phyloP scores from a whole-genome alignment of 2,888 invertebrate genomes.

The Drosophila anomalata region DNA sequence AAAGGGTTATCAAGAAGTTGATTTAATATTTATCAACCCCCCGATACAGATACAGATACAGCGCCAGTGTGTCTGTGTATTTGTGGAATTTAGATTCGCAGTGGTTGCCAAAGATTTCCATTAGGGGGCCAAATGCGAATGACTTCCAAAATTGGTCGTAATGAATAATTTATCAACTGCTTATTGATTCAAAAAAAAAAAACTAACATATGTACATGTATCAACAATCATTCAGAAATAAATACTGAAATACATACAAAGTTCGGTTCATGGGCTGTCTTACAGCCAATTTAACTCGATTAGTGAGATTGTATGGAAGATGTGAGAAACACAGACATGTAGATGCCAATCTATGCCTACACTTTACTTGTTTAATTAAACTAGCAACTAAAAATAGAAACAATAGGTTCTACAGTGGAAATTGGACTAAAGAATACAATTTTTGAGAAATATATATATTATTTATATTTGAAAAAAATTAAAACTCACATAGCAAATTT shows the following conservation, averaged over 20 bases:
- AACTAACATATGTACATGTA: constrained; percentile 21
- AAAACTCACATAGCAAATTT: no score
- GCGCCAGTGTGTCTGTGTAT: constrained; percentile 6
- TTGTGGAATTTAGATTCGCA: constrained; percentile 29
- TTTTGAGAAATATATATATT: not conserved
- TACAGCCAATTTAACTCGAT: constrained; percentile 35
- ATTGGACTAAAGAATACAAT: not conserved
- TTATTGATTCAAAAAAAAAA: constrained; percentile 49
- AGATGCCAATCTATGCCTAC: constrained; percentile 5
- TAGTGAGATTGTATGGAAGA: constrained; percentile 23
- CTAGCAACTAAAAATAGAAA: constrained; percentile 22
- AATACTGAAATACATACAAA: not conserved
- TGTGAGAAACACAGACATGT: constrained; percentile 7
- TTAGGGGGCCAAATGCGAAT: constrained; percentile 46
- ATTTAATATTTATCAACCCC: constrained; percentile 39
- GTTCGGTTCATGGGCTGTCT: constrained; percentile 16
- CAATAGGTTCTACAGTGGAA: constrained; percentile 6
- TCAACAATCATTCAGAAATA: not conserved
- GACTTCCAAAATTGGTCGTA: constrained; percentile 47
- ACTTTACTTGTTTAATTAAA: constrained; percentile 30
- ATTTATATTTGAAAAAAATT: not conserved
- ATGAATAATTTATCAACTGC: constrained; percentile 49
- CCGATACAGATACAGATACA: not conserved
- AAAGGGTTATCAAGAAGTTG: constrained; percentile 35
- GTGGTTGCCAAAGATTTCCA: constrained; percentile 33